A percentile compares a stretch with the other conserved stretches of the same genome.
Conservation (phyloP, 2,113 vertebrate species). For the Rissa tridactyla region DNA sequence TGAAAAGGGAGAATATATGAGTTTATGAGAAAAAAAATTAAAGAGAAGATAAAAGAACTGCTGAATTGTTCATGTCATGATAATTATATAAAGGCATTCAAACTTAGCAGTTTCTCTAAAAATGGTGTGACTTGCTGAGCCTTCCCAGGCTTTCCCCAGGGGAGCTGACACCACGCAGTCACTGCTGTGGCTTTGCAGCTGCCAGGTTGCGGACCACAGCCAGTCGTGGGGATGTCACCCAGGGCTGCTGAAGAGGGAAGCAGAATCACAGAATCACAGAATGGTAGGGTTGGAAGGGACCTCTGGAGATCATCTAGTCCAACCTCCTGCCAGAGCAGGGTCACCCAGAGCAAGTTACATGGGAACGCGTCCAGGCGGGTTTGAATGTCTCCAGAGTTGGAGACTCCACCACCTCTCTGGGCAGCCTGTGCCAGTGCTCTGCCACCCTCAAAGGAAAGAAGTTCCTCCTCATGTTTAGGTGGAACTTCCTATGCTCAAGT, state of each 20-base stretch:
- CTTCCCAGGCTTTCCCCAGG: background rate
- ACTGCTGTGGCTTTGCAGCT: background rate
- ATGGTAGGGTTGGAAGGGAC: no score
- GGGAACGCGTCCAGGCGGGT: no score
- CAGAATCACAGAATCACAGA: no score
- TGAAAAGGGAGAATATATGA: background rate
- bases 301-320: no score
- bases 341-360: no score
- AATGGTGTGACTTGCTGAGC: background rate
- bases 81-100: background rate
- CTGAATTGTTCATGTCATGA: background rate
- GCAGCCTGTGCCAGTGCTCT: no score
- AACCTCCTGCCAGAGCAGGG: no score
- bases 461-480: no score
- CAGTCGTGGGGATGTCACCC: background rate
- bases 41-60: background rate
- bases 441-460: no score
- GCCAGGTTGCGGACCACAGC: fast-evolving
- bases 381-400: no score
- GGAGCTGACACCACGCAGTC: background rate
- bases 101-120: background rate
- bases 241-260: background rate
- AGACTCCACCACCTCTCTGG: no score
- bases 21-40: background rate
- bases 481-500: no score